phyloP scores from a whole-genome alignment of 2,888 invertebrate species.

The Matsumyia berberina region DNA sequence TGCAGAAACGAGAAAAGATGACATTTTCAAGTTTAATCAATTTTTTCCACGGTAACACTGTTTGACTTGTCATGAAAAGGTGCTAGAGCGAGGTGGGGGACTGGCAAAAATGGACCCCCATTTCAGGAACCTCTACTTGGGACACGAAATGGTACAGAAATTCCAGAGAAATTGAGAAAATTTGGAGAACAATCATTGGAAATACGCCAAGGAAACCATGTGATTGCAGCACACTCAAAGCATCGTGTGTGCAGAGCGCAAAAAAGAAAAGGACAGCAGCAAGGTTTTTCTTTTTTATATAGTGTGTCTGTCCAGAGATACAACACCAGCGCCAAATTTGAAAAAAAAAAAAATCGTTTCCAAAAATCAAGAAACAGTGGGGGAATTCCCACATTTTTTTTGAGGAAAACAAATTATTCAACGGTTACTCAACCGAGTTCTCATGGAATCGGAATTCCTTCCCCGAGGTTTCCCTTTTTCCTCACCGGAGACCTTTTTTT shows the following conservation, averaged over 20 bases:
- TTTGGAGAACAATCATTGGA: constrained; percentile 3
- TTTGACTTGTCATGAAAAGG: not conserved
- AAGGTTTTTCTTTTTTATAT: constrained; percentile 9
- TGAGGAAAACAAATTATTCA: constrained; percentile 62
- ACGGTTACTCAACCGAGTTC: constrained; percentile 11
- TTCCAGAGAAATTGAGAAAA: not conserved
- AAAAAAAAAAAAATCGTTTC: constrained; percentile 3
- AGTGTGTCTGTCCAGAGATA: constrained; percentile 66
- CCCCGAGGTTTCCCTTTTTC: constrained; percentile 13
- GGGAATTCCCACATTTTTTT: constrained; percentile 53
- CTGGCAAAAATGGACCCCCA: too few relatives aligned
- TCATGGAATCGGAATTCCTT: not conserved
- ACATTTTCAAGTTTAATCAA: constrained; percentile 59
- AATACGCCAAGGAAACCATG: constrained; percentile 56
- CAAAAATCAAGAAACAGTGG: constrained; percentile 1
- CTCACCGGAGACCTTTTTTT: constrained; percentile 61
- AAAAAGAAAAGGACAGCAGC: constrained; percentile 64
- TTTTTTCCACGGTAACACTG: constrained; percentile 3
- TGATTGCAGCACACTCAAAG: constrained; percentile 64
- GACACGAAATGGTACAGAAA: not conserved
- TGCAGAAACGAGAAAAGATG: constrained; percentile 45
- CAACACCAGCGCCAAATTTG: constrained; percentile 77
- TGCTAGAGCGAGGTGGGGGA: too few relatives aligned
- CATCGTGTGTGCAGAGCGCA: constrained; percentile 62
- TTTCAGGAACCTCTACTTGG: too few relatives aligned